Evolutionary conservation across 2,888 invertebrate species (phyloP), one percentile per base, ranked within the genome.

Genomic region (Hypomecis punctinalis): DNA sequence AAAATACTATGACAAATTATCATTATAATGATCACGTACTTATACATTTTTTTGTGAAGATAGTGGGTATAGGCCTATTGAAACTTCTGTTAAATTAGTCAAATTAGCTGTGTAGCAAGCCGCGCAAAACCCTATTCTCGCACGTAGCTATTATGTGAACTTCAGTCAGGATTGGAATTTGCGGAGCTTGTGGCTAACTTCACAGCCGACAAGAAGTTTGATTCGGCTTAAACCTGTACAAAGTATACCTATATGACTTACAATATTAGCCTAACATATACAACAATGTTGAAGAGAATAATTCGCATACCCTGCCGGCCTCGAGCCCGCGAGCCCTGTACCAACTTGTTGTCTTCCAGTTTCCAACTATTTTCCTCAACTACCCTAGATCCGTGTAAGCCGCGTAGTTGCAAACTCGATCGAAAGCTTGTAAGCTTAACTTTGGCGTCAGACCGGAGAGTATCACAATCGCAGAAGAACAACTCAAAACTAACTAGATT

Each of bases 361-460:
- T 40, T 3, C 39, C 23, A 56, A 56, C 56, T 56, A 56, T 56
- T 56, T 53, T 49, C 49, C 11, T 42, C 23, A 35, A 54, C 51
- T 42, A 35, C 54, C 47, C 13, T 53, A 58, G 57, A 58, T 52
- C 57, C 57, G 37, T 58, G 59, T 64, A 64, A 59, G 59, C 51
- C 46, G 45, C 63, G 55, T 64, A 55, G 51, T 60, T 60, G 54
- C 64, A 43, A 55, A 64, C 54, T 60, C 45, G 59, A 52, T 64
- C 51, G 55, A 46, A 54, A 55, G 59, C 55, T 55, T 59, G 64
- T 55, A 47, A 64, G 46, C 54, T 51, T 40, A 55, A 60, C 48
- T 59, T 55, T 35, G 49, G 54, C 54, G 54, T 63, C 49, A 63
- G 47, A 47, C 35, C 47, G 13, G 40, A 52, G 40, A 40, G 10